Base-by-base conservation (phyloP, 1,140 invertebrate genomes). In the Lutraria rhynchaena region DNA sequence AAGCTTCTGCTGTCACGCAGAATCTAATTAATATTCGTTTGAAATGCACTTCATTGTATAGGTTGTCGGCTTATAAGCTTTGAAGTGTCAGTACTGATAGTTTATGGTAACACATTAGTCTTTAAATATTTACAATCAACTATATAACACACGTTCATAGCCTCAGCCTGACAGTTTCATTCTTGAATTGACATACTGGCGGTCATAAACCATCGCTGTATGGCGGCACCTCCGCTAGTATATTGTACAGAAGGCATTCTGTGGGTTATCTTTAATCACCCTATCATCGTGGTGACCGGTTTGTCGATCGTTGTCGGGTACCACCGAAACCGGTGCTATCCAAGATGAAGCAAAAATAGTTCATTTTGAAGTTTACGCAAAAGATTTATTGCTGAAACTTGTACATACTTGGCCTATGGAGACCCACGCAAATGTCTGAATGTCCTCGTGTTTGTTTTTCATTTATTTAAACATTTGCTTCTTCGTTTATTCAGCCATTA, bases 61-160 rank as follows among this genome's bases (percentile, higher is more conserved):
- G 49, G 33, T 33, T 78, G 75, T 78, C 75, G 53, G 9, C 24
- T 17, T 22, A 33, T n/a, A 11, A 37, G 44, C 75, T 78, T 78
- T 78, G 75, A 78, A 35, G 46, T 78, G 75, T 78, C 75, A 58
- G 24, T 19, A 57, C 19, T 49, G 58, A 57, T 67, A 65, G 61
- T 78, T 78, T 69, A 78, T 57, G n/a, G 63, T 67, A 60, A 78
- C 75, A 58, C 24, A 78, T 78, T 78, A 57, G 41, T 35, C 33
- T 55, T 69, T 69, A 69, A 78, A 78, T 78, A 78, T 78, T 78
- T 78, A 69, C 75, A 33, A 37, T 31, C 35, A 27, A 55, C 41
- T 33, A 17, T 49, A 27, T 67, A 78, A 35, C 61, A 69, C 60
- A 58, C 33, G 53, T 63, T 78, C n/a, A 57, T 35, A 53, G 49